These are phyloP conservation scores for Drosophila takahashii DNA, from an alignment of 1,140 invertebrate genomes.

Conservation along the genomic window DNA sequence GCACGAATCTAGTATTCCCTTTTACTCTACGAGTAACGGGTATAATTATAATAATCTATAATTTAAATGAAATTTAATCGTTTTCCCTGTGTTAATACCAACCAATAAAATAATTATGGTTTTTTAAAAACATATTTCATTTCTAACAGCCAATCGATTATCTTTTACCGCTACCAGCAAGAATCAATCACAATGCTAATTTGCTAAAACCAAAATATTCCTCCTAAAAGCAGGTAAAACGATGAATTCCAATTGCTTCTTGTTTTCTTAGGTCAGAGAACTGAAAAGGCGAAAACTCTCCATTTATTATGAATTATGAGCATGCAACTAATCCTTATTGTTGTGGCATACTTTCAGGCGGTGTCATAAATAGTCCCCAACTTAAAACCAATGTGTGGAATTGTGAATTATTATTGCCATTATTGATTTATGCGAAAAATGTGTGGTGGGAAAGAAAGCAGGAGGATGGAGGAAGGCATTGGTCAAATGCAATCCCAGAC, in stretches of 20 bases:
- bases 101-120: too few species aligned
- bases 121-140: too few species aligned
- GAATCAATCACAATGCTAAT: too few species aligned
- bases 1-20: too few species aligned
- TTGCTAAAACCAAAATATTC: not conserved
- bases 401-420: slow-evolving; percentile 42
- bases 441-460: not conserved
- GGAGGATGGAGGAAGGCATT: not conserved
- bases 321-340: slow-evolving; percentile 6
- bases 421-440: slow-evolving; percentile 69
- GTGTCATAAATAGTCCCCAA: slow-evolving; percentile 28
- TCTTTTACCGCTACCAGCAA: too few species aligned
- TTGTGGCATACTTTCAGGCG: slow-evolving; percentile 58
- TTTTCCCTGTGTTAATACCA: too few species aligned
- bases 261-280: not conserved
- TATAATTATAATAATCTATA: too few species aligned
- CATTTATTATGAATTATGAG: slow-evolving; percentile 33
- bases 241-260: not conserved
- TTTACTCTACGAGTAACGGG: too few species aligned
- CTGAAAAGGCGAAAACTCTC: not conserved
- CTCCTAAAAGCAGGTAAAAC: not conserved
- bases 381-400: slow-evolving; percentile 25
- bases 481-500: slow-evolving; percentile 7
- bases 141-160: too few species aligned
- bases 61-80: too few species aligned